A percentile compares a stretch with the other conserved stretches of the same genome.
These are phyloP conservation scores for Suncus etruscus DNA, from an alignment of 2,113 vertebrate species.

Conservation along the genomic window DNA sequence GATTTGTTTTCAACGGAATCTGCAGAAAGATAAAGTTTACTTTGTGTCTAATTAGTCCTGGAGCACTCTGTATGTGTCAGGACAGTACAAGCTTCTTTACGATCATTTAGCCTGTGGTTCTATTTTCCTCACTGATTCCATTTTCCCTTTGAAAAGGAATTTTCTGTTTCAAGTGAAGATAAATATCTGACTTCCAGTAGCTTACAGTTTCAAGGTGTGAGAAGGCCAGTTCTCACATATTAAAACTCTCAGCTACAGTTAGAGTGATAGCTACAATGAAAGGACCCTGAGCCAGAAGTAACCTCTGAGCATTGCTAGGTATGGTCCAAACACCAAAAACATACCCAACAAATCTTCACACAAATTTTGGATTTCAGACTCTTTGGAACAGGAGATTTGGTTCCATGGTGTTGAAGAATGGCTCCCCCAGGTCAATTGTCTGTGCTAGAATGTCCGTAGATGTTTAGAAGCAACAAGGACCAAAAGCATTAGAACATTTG, in stretches of 20 bases:
- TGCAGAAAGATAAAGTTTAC: neutral
- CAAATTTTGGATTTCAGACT: neutral
- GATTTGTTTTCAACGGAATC: neutral
- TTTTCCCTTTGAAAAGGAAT: too few species aligned
- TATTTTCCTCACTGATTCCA: too few species aligned
- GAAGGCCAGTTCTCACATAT: too few species aligned
- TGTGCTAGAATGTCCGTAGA: neutral
- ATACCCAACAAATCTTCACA: neutral
- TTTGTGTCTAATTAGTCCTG: neutral
- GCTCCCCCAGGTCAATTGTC: fast-evolving
- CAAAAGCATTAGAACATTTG: neutral
- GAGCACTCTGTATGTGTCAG: neutral
- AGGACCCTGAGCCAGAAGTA: too few species aligned
- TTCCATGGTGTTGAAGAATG: neutral
- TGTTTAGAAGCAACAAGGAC: neutral
- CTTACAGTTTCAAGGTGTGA: too few species aligned
- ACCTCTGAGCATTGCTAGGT: too few species aligned
- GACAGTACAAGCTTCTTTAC: too few species aligned
- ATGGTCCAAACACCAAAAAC: neutral
- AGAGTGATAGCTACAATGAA: too few species aligned
- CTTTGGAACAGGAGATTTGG: neutral
- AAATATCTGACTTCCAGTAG: too few species aligned
- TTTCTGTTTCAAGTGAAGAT: too few species aligned
- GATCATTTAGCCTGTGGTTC: too few species aligned
- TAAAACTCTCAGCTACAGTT: too few species aligned